Evolutionary conservation across 2,888 invertebrate genomes (phyloP), one percentile per base, ranked within the genome.

Genomic region (Amblyteles armatorius): DNA sequence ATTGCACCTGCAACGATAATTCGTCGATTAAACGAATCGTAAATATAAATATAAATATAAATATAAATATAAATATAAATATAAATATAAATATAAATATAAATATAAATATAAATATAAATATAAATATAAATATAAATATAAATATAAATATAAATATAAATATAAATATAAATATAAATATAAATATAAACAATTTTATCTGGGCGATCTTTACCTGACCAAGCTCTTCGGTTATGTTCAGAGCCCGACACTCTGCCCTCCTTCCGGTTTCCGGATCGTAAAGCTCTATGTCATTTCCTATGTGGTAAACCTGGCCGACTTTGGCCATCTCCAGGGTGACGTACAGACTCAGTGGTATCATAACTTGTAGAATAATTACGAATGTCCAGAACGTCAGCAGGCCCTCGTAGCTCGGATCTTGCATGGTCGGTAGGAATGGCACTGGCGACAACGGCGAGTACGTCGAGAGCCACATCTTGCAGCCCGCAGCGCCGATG

Each of bases 201-300:
- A 36, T 36, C 9, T 9, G 55, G 19, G 22, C 0, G 11, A 19
- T 57, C 13, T 93, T 93, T 88, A 96, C 96, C 95, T 99, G 99
- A 1, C 99, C 99, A 89, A 99, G 95, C 94, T 99, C 99, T 94
- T 99, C 99, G 0, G 99, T 98, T 87, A 99, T 99, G 94, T 99
- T 99, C 92, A 99, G 95, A 60, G 99, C 99, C 57, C 99, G 96
- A 93, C 99, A 99, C 94, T 98, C 97, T 79, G 97, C 96, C 88
- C 96, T 95, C 90, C 97, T 97, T 93, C 98, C 97, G 50, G 97
- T 97, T 82, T 96, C 95, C 26, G 96, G 95, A 94, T 99, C 98
- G 94, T 97, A 98, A 92, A 99, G 95, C 88, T 98, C 97, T 16
- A 96, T 94, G 94, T 99, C 99, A 90, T 98, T 96, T 91, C 98